These are phyloP conservation scores for Elachura formosa DNA, from an alignment of 2,113 vertebrate genomes.

Conservation along the genomic window DNA sequence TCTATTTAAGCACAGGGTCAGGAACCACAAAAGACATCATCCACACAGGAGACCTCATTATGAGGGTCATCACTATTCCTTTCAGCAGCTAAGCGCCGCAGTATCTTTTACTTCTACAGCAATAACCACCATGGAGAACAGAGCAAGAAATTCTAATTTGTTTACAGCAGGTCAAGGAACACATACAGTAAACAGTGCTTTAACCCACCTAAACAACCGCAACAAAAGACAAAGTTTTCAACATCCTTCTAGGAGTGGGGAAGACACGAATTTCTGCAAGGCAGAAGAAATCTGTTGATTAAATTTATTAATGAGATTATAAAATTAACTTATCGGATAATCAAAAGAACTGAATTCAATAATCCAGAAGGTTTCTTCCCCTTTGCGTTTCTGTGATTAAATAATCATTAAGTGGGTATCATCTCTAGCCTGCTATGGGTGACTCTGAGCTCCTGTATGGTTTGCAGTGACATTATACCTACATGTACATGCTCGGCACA, in stretches of 20 bases:
- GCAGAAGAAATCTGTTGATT: background rate
- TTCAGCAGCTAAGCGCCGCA: background rate
- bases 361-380: background rate
- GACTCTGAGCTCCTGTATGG: background rate
- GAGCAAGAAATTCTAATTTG: background rate
- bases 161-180: background rate
- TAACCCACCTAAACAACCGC: background rate
- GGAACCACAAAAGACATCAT: background rate
- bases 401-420: background rate
- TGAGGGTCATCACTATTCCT: background rate
- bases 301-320: background rate
- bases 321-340: background rate
- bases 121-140: background rate
- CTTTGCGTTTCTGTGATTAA: background rate
- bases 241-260: background rate
- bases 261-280: background rate
- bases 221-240: background rate
- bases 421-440: background rate
- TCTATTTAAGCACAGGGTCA: background rate
- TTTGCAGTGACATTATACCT: background rate
- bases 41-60: background rate
- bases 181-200: background rate
- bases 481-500: rapidly evolving
- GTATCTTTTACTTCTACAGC: background rate
- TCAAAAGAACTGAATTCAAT: background rate